Conservation (phyloP, 2,888 invertebrate genomes). For the Ectemnius continuus region DNA sequence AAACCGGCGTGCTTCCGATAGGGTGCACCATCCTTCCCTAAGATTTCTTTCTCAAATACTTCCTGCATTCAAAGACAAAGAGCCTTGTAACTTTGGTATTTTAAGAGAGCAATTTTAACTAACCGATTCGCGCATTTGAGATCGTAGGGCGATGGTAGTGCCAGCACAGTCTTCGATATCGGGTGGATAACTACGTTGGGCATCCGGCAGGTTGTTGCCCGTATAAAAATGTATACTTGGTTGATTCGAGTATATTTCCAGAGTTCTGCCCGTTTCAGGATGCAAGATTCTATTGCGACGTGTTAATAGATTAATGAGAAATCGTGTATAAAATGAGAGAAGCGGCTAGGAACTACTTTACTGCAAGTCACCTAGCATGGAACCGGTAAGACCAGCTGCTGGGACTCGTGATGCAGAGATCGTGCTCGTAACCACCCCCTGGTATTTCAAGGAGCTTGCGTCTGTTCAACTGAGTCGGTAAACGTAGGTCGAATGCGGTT, state of each 20-base stretch:
- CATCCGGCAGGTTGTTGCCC: slow-evolving; percentile 77
- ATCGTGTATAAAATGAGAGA: background rate
- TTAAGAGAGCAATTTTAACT: background rate
- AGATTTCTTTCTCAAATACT: slow-evolving; percentile 32
- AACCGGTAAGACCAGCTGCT: slow-evolving; percentile 67
- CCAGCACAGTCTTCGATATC: slow-evolving; percentile 47
- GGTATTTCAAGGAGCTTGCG: slow-evolving; percentile 70
- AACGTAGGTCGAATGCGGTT: slow-evolving; percentile 79
- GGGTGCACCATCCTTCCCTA: slow-evolving; percentile 77
- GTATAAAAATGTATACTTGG: slow-evolving; percentile 82
- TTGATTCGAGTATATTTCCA: slow-evolving; percentile 81
- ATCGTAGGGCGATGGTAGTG: background rate
- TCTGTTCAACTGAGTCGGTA: slow-evolving; percentile 75
- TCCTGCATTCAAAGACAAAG: background rate
- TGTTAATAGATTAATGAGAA: background rate
- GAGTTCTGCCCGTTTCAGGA: slow-evolving; percentile 76
- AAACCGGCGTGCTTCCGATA: slow-evolving; percentile 80
- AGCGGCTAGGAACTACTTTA: too few species aligned
- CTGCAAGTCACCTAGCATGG: slow-evolving; percentile 70
- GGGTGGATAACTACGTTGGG: slow-evolving; percentile 35
- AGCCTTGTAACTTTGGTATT: background rate
- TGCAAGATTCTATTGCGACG: slow-evolving; percentile 72
- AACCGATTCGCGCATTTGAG: slow-evolving; percentile 13
- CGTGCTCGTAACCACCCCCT: slow-evolving; percentile 80
- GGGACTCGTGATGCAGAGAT: slow-evolving; percentile 76